Percentiles rank a stretch among this genome's conserved stretches.
Evolutionary conservation across 2,113 vertebrate genomes (phyloP).

Genomic region (Antigone vipio): DNA sequence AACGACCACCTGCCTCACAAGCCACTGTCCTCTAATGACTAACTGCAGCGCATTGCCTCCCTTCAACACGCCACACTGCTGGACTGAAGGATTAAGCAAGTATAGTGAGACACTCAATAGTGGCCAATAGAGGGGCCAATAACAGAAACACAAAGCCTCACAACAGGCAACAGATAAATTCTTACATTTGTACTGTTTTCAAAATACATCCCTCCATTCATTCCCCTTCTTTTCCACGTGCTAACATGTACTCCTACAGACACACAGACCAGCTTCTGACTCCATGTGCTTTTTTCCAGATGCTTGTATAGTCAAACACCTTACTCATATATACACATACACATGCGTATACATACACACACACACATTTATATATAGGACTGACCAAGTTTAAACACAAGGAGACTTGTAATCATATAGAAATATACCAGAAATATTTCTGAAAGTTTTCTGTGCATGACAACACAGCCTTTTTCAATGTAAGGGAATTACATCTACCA

Average conservation of each 20-base stretch:
- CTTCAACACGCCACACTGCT: background rate
- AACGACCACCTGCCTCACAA: background rate
- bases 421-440: background rate
- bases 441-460: background rate
- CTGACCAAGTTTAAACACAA: background rate
- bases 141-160: background rate
- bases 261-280: background rate
- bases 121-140: background rate
- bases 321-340: background rate
- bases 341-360: background rate
- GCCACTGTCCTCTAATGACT: background rate
- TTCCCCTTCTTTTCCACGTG: background rate
- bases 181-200: background rate
- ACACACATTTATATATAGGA: background rate
- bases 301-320: background rate
- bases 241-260: background rate
- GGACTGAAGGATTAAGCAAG: background rate
- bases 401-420: background rate
- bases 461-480: background rate
- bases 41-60: background rate
- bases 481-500: background rate
- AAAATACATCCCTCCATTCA: background rate
- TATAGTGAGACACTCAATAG: fast-evolving
- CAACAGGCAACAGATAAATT: background rate
- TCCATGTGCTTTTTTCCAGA: background rate